Evolutionary conservation across 23 tunicate genomes (phyloP), one percentile per base, ranked within the genome.

Genomic region (Corella eumyota): DNA sequence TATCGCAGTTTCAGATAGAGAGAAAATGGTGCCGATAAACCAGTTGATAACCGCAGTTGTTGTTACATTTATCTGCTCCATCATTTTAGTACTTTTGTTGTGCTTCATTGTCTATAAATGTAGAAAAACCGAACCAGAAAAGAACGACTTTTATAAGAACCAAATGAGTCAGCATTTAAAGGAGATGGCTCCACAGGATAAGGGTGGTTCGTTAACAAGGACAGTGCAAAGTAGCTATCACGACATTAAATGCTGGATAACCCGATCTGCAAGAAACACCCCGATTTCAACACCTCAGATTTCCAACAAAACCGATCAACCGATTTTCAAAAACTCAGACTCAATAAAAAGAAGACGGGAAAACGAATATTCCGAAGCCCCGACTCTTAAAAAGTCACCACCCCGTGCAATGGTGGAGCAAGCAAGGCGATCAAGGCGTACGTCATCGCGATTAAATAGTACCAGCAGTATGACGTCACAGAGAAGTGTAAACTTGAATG

Each of bases 351-450:
- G 36, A 36, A 30, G 72, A 31, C 32, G 64, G 20, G 56, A 29
- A 35, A 77, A 68, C 64, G 60, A 60, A 25, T 77, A 77, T 69
- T 36, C 67, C 1, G 75, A 77, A 20, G 69, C 69, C 35, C 85
- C 85, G 24, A 60, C 69, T 0, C 21, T 58, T 25, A 6, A 6
- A 30, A 9, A 22, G n/a, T 36, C 26, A 25, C 44, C 68, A 19
- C 15, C 20, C 21, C 32, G n/a, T n/a, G n/a, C n/a, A n/a, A 27
- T 26, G 9, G 66, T 45, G 24, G 76, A 75, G 30, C 26, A 45
- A 17, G 67, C 66, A 1, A 58, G 24, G 33, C 33, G 17, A 60
- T 58, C 25, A 27, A 30, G 67, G 58, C 28, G 67, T 25, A 36
- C 29, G 44, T 66, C 82, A 11, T 76, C 83, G 25, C 62, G 85